Percentiles rank a stretch among this genome's conserved stretches.
phyloP scores from a whole-genome alignment of 2,888 invertebrate genomes.

The Chrysolina americana region DNA sequence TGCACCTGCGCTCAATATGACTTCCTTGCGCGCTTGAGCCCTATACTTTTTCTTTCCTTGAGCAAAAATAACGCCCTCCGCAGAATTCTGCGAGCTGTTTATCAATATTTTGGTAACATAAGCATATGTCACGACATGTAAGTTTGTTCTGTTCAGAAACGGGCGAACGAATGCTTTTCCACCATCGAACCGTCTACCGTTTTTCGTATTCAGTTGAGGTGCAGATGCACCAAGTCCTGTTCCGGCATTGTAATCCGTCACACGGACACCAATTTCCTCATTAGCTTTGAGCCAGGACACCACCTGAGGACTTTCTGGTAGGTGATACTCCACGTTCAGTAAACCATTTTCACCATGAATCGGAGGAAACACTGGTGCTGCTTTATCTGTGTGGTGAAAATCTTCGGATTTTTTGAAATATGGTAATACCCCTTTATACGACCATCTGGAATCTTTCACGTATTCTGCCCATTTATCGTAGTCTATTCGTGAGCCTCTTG shows the following conservation, averaged over 20 bases:
- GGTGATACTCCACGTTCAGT: conserved; percentile 40
- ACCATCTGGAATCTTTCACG: conserved; percentile 67
- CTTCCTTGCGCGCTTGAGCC: conserved; percentile 78
- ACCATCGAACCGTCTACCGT: conserved; percentile 82
- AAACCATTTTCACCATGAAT: conserved; percentile 39
- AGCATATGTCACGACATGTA: conserved; percentile 79
- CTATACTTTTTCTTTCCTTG: conserved; percentile 72
- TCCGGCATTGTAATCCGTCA: conserved; percentile 43
- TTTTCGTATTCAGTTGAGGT: conserved; percentile 78
- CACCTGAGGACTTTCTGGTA: conserved; percentile 39
- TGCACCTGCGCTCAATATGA: conserved; percentile 83
- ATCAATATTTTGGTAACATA: conserved; percentile 76
- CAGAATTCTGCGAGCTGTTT: conserved; percentile 72
- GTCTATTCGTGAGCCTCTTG: conserved; percentile 69
- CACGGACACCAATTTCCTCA: conserved; percentile 73
- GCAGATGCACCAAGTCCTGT: conserved; percentile 75
- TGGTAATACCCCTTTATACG: conserved; percentile 73
- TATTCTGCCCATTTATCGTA: conserved; percentile 69
- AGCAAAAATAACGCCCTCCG: conserved; percentile 80
- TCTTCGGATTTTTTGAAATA: conserved; percentile 59
- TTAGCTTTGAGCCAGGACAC: conserved; percentile 76
- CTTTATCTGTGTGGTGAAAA: conserved; percentile 30
- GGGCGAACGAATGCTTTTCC: conserved; percentile 84
- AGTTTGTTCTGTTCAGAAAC: conserved; percentile 75
- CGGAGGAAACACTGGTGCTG: conserved; percentile 24